Base-by-base conservation (phyloP, 2,113 vertebrate species). In the Actenoides hombroni region DNA sequence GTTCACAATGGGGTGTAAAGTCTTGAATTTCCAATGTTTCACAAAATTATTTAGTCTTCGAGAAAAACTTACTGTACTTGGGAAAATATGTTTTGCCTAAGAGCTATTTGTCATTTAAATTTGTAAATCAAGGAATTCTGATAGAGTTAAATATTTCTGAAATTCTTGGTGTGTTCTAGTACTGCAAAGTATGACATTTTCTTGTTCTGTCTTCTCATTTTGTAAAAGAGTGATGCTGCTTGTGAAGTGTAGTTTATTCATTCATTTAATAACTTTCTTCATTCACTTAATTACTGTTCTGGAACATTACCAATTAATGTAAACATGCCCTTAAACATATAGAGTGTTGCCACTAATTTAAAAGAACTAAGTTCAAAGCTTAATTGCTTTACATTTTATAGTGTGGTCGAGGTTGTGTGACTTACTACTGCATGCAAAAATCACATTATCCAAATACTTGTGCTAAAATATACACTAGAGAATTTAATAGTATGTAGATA, bases 1-100 rank as follows among this genome's bases (percentile, higher is more conserved):
- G 31, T 81, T 90, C 60, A n/a, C 76, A 89, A 44, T 23, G 65
- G 67, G 10, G 31, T 60, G 75, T 89, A 74, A 87, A 94, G 89
- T 44, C 51, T 80, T 44, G 53, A 57, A 40, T 74, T 93, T 92
- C 71, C 82, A 64, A 5, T 93, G 65, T 92, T 95, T 75, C 33
- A 89, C 16, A 88, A 44, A 94, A 85, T 81, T 89, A 90, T 90
- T 71, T 87, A 73, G 73, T 94, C 21, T 88, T 53, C 42, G 83
- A 51, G 35, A 40, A 77, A 35, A 61, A 65, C 35, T 48, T 83
- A 86, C 86, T 56, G 6, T 54, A 56, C 25, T 67, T 57, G 19
- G 39, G 46, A 23, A 69, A 78, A 86, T 90, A 42, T 26, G 13
- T 76, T 69, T 83, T 92, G 75, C 87, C 48, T 48, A 78, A 89